Percentiles rank a stretch among this genome's conserved stretches.
phyloP scores from a whole-genome alignment of 2,113 vertebrate genomes.

The Sylvilagus bachmani region DNA sequence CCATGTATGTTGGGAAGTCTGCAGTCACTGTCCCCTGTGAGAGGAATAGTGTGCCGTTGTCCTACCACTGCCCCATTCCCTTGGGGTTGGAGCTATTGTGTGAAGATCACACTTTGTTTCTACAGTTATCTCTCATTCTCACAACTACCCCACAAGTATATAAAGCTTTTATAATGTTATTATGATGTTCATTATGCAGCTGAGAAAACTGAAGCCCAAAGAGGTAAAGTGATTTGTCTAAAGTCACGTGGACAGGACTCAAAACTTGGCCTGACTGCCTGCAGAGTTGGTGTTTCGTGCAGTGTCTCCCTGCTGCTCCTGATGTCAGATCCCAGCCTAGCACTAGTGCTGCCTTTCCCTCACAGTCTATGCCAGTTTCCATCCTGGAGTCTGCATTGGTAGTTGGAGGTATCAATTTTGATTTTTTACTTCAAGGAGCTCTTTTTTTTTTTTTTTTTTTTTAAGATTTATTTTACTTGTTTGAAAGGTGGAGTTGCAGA shows the following conservation, averaged over 20 bases:
- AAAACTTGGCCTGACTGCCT: neutral
- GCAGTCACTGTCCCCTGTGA: neutral
- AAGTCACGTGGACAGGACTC: neutral
- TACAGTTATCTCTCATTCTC: constrained; percentile 3
- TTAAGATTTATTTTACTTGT: too few relatives aligned
- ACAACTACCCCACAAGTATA: neutral
- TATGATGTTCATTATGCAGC: neutral
- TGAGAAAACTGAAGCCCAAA: constrained; percentile 31
- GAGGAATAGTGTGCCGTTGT: constrained; percentile 14
- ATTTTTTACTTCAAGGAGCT: constrained; percentile 22
- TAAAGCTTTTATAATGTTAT: neutral
- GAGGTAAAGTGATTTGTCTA: constrained; percentile 38
- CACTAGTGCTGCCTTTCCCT: neutral
- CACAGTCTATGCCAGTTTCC: neutral
- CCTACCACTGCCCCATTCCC: neutral
- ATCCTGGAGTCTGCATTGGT: neutral
- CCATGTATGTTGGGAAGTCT: neutral
- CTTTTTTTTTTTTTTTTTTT: too few relatives aligned
- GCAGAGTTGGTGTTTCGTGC: neutral
- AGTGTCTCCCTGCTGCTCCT: neutral
- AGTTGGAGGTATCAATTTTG: constrained; percentile 26
- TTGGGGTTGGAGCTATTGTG: neutral
- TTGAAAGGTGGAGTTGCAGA: too few relatives aligned
- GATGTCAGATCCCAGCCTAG: neutral
- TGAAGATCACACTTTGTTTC: neutral